phyloP scores from a whole-genome alignment of 2,113 vertebrate species.

The Labeo catla region DNA sequence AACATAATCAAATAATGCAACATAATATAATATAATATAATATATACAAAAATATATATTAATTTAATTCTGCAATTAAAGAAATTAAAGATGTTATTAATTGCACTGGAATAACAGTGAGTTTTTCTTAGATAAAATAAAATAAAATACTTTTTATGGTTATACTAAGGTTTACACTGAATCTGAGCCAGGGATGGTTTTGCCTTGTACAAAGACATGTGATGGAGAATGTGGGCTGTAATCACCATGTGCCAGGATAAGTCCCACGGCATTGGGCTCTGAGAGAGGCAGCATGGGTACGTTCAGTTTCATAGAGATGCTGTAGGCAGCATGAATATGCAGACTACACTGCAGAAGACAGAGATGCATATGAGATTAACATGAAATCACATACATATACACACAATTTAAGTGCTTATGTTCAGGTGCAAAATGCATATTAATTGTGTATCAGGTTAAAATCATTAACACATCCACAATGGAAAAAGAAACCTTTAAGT shows the following conservation, averaged over 20 bases:
- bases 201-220: background rate
- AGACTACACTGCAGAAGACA: constrained; percentile 87
- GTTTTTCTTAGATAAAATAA: background rate
- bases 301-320: constrained; percentile 89
- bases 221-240: background rate
- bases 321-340: constrained; percentile 91
- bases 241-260: constrained; percentile 92
- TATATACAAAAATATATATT: background rate
- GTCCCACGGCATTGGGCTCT: constrained; percentile 88
- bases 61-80: background rate
- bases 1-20: background rate
- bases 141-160: background rate
- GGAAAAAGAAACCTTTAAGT: background rate
- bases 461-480: background rate
- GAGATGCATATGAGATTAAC: constrained; percentile 8
- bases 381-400: background rate
- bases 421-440: background rate
- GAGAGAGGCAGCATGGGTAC: constrained; percentile 90
- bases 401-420: background rate
- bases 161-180: background rate
- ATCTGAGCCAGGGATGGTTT: background rate
- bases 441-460: background rate
- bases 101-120: background rate
- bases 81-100: background rate
- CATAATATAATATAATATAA: background rate